phyloP scores from a whole-genome alignment of 2,888 invertebrate species.

The Anthophora plumipes region DNA sequence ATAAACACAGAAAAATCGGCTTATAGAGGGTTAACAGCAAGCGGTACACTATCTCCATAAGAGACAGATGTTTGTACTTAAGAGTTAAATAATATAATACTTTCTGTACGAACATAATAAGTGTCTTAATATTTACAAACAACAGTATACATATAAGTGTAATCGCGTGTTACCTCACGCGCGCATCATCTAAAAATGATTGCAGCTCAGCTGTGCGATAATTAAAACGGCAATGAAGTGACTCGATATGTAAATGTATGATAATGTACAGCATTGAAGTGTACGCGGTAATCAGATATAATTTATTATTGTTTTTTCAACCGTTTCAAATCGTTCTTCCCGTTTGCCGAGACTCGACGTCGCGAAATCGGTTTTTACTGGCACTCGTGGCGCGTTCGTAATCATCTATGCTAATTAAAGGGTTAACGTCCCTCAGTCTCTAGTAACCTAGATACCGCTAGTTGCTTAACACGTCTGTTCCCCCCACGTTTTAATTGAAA shows the following conservation, averaged over 20 bases:
- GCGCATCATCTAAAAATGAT: neutral
- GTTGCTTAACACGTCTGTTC: neutral
- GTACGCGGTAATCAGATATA: conserved; percentile 41
- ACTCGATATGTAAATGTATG: conserved; percentile 56
- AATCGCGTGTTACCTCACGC: neutral
- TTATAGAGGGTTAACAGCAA: too few species aligned
- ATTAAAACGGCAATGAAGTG: conserved; percentile 39
- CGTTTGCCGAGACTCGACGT: neutral
- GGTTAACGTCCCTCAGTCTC: conserved; percentile 23
- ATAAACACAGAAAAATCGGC: too few species aligned
- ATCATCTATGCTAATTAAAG: conserved; percentile 37
- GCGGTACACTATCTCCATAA: too few species aligned
- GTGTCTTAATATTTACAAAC: too few species aligned
- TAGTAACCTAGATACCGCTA: conserved; percentile 11
- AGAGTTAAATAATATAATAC: too few species aligned
- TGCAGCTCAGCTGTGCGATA: neutral
- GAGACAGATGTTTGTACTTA: too few species aligned
- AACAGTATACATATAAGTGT: neutral
- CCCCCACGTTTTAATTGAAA: conserved; percentile 29
- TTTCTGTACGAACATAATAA: too few species aligned
- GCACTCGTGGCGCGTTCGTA: neutral
- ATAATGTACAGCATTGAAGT: conserved; percentile 33
- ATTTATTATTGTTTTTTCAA: conserved; percentile 51
- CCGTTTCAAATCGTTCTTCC: conserved; percentile 19
- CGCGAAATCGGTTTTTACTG: conserved; percentile 33